These are phyloP conservation scores for Teinopalpus imperialis DNA, from an alignment of 2,888 invertebrate species.

Conservation along the genomic window DNA sequence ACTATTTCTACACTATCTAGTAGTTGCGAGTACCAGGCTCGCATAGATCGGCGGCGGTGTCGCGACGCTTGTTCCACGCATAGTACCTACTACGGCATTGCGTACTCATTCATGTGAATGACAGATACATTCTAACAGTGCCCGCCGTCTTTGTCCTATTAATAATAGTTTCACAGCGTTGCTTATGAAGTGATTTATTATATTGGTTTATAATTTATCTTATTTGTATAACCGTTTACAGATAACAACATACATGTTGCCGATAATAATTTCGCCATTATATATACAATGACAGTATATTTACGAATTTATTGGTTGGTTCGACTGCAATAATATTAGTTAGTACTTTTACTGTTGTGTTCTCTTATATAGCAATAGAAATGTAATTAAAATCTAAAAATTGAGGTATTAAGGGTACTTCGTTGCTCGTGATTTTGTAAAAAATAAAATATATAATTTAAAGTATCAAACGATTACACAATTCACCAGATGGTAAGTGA, in stretches of 20 bases:
- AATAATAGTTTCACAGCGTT: constrained; percentile 27
- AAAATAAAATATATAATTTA: too few relatives aligned
- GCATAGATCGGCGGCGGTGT: constrained; percentile 28
- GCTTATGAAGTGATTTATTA: constrained; percentile 26
- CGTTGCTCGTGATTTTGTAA: too few relatives aligned
- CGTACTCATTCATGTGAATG: constrained; percentile 23
- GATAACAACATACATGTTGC: constrained; percentile 1
- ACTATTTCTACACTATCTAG: constrained; percentile 36
- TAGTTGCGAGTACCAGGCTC: constrained; percentile 36
- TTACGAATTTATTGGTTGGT: too few relatives aligned
- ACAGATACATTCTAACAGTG: constrained; percentile 25
- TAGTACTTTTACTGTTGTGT: too few relatives aligned
- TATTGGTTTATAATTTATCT: constrained; percentile 18
- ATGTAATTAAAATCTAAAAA: too few relatives aligned
- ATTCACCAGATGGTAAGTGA: too few relatives aligned
- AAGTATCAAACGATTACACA: too few relatives aligned
- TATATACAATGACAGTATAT: too few relatives aligned
- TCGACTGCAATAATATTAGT: too few relatives aligned
- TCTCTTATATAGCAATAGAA: too few relatives aligned
- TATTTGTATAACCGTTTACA: constrained; percentile 16
- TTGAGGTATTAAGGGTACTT: too few relatives aligned
- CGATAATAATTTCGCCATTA: background rate
- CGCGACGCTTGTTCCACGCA: constrained; percentile 19
- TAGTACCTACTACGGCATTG: constrained; percentile 12
- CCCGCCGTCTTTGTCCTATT: constrained; percentile 27